Conservation (phyloP, 2,113 vertebrate species). For the Condylura cristata region DNA sequence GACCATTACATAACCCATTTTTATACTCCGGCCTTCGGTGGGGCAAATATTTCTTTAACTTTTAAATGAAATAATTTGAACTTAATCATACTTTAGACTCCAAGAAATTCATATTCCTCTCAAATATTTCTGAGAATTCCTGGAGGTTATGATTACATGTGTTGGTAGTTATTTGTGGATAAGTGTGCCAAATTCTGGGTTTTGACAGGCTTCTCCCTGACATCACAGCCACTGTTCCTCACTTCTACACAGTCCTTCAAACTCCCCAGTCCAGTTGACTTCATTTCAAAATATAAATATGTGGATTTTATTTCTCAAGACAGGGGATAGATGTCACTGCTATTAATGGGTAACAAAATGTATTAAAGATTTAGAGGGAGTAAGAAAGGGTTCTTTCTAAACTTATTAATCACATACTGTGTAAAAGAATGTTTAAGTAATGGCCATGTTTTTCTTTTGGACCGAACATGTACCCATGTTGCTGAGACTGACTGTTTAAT, state of each 20-base stretch:
- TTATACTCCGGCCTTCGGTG: neutral
- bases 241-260: neutral
- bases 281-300: neutral
- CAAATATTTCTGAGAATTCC: neutral
- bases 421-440: neutral
- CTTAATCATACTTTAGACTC: neutral
- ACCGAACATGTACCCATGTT: neutral
- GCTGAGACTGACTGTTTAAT: neutral
- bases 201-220: neutral
- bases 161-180: neutral
- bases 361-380: neutral
- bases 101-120: neutral
- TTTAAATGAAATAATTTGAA: conserved; percentile 2
- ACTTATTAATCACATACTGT: neutral
- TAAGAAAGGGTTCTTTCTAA: neutral
- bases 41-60: neutral
- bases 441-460: neutral
- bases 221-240: neutral
- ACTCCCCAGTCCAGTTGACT: neutral
- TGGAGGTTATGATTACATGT: neutral
- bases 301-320: neutral
- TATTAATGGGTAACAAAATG: neutral
- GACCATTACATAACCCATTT: neutral
- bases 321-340: neutral
- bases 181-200: neutral